Conservation (phyloP, 2,797 vertebrate genomes). For the Myiotriccus ornatus region DNA sequence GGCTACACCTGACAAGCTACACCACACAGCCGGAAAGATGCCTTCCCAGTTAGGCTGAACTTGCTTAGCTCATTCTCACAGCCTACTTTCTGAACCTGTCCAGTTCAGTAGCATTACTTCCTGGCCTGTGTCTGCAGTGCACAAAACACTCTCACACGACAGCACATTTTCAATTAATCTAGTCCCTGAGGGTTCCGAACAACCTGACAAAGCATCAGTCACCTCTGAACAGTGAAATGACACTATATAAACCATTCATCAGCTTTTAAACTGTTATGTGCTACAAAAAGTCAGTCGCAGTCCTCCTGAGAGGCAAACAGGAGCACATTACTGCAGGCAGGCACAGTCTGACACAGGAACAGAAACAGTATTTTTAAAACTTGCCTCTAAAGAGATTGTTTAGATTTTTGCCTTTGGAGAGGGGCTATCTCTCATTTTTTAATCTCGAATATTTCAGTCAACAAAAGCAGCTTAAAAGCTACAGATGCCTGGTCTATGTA, state of each 20-base stretch:
- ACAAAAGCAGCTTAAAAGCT: not conserved
- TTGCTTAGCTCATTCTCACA: not conserved
- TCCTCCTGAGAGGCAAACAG: not conserved
- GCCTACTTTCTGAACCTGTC: not conserved
- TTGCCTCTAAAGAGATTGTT: not conserved
- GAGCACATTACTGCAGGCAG: not conserved
- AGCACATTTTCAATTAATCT: not conserved
- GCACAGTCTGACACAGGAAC: not conserved
- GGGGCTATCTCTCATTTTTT: not conserved
- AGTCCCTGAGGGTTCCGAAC: not conserved
- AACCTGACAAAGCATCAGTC: not conserved
- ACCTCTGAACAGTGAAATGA: not conserved
- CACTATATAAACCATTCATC: not conserved
- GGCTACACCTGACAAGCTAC: not conserved
- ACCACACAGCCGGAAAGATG: not conserved
- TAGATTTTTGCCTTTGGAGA: not conserved
- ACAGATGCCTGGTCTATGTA: not conserved
- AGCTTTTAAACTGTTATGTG: not conserved
- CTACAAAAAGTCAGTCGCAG: not conserved
- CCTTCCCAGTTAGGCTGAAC: not conserved
- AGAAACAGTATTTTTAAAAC: not conserved
- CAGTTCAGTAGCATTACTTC: not conserved
- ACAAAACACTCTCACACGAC: not conserved
- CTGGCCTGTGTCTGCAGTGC: not conserved
- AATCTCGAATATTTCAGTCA: not conserved